Conservation (phyloP, 2,113 vertebrate genomes). For the Psittacara wagleri region DNA sequence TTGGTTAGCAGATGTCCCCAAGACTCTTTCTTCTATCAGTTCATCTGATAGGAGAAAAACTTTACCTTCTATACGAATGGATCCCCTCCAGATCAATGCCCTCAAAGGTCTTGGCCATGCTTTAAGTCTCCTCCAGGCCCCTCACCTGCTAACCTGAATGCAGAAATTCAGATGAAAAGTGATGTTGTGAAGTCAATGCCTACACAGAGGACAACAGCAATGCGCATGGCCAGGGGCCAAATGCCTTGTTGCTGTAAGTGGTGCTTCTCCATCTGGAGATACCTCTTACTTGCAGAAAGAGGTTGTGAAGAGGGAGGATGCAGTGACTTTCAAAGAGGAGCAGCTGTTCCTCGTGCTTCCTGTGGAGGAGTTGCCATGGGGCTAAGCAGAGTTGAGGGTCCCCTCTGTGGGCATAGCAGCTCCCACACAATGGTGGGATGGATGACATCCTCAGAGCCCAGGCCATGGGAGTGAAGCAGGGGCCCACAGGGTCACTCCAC, state of each 20-base stretch:
- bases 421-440: neutral
- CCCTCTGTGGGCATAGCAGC: neutral
- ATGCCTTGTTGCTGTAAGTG: neutral
- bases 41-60: neutral
- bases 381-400: neutral
- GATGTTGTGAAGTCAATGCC: neutral
- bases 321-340: neutral
- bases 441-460: neutral
- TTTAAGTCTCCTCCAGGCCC: neutral
- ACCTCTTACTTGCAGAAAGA: neutral
- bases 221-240: neutral
- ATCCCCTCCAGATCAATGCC: neutral
- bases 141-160: neutral
- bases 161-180: neutral
- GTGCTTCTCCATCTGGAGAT: neutral
- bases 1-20: neutral
- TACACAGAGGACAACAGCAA: neutral
- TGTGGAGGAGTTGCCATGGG: neutral
- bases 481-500: neutral
- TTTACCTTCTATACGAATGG: neutral
- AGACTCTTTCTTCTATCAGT: neutral
- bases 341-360: rapidly evolving
- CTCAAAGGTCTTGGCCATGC: neutral
- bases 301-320: neutral
- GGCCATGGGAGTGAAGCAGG: rapidly evolving